Percentiles rank a stretch among this genome's conserved stretches.
These are phyloP conservation scores for Cirrhinus molitorella DNA, from an alignment of 2,797 vertebrate genomes.

Conservation along the genomic window DNA sequence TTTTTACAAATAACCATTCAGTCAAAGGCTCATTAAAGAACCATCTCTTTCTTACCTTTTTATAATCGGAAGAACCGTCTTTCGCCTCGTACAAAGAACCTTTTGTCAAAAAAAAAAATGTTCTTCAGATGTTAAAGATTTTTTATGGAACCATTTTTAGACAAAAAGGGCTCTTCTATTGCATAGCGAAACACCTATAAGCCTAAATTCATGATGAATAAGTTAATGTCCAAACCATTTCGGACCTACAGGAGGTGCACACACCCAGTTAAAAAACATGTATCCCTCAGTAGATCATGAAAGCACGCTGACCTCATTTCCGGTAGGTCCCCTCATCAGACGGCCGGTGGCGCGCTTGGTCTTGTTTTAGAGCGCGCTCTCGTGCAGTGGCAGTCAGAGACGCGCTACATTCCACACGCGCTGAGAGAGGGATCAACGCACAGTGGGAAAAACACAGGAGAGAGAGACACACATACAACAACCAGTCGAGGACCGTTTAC, in stretches of 20 bases:
- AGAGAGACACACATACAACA: conserved; percentile 2
- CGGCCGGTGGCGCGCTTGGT: conserved; percentile 68
- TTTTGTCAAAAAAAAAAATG: too few relatives aligned
- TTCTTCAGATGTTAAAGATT: too few relatives aligned
- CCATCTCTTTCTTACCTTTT: too few relatives aligned
- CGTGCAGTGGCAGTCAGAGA: conserved; percentile 44
- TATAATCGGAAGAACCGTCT: too few relatives aligned
- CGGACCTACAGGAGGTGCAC: not conserved
- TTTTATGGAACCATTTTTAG: too few relatives aligned
- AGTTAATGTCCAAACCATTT: too few relatives aligned
- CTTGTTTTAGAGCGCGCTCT: conserved; percentile 31
- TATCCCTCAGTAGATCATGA: not conserved
- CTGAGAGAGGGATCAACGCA: conserved; percentile 16
- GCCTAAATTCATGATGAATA: too few relatives aligned
- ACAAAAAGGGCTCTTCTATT: too few relatives aligned
- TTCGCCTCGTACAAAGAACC: too few relatives aligned
- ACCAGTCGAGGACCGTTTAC: conserved; percentile 16
- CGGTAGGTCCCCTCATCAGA: conserved; percentile 62
- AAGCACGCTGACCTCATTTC: conserved; percentile 66
- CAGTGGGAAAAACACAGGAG: conserved; percentile 11
- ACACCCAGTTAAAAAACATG: not conserved
- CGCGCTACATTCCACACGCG: conserved; percentile 58
- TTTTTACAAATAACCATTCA: too few relatives aligned
- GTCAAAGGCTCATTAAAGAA: too few relatives aligned
- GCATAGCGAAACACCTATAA: too few relatives aligned